A percentile compares a stretch with the other conserved stretches of the same genome.
These are phyloP conservation scores for Chiloscyllium plagiosum DNA, from an alignment of 2,113 vertebrate species.

Conservation along the genomic window DNA sequence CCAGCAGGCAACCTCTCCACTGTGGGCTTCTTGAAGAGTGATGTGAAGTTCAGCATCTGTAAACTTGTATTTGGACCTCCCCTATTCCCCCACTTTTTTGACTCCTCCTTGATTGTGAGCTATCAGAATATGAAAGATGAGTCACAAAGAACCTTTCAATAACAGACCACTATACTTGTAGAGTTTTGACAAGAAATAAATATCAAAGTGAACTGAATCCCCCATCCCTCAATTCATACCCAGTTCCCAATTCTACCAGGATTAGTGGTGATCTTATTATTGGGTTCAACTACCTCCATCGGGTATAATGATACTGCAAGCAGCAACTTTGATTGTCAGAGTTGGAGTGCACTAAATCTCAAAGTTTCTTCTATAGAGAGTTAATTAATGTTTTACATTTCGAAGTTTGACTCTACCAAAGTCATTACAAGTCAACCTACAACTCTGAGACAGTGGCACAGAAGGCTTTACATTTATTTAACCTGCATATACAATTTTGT, in stretches of 20 bases:
- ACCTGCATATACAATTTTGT: neutral
- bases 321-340: neutral
- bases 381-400: neutral
- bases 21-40: neutral
- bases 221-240: neutral
- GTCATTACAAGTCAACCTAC: neutral
- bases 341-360: neutral
- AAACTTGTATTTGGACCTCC: neutral
- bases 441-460: neutral
- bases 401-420: neutral
- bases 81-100: neutral
- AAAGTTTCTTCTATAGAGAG: neutral
- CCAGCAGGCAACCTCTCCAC: neutral
- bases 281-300: neutral
- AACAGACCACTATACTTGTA: neutral
- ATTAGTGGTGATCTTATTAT: neutral
- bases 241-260: neutral
- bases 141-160: neutral
- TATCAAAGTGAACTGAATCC: neutral
- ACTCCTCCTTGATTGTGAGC: neutral
- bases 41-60: neutral
- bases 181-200: neutral
- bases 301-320: neutral
- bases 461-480: neutral
- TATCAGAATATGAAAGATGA: neutral